Base-by-base conservation (phyloP, 2,797 vertebrate species). In the Kryptopterus vitreolus region DNA sequence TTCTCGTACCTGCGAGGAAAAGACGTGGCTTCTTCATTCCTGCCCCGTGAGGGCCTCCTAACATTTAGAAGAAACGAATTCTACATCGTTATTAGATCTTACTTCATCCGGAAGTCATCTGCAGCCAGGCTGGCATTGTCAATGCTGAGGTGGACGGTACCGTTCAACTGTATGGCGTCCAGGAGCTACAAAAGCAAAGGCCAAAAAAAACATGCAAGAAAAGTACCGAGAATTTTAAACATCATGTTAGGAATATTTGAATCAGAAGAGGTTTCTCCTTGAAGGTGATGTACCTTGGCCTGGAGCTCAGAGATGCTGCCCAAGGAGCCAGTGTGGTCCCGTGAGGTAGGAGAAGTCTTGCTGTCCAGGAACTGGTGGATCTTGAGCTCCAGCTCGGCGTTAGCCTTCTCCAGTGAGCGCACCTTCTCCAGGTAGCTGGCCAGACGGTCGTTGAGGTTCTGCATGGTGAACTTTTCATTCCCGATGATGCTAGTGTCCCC, bases 401-500 rank as follows among this genome's bases (percentile, higher is more conserved):
- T 98, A 43, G 92, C 92, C 0, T 77, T 93, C 87, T 97, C 95
- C 89, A 98, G 91, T 1, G 82, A 68, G 0, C 81, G 82, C 78
- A 95, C 95, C 6, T 93, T 94, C 1, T 92, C 91, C 90, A 96
- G 74, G 88, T 96, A 96, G 22, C 89, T 68, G 0, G 94, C 93
- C 90, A 96, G 87, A 76, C 95, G 95, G 46, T 95, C 93, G 0
- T 96, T 95, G 4, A 96, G 94, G 81, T 94, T 92, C 87, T 95
- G 95, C 95, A 96, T 95, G 78, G 94, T 94, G 86, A 90, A 82
- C 83, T 89, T 90, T 81, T 89, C 85, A 7, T 88, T 89, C 55
- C 66, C 16, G 3, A 69, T 69, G 24, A 50, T 50, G 43, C 8
- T 69, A 16, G 15, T 10, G 8, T 69, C 66, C 1, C 2, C 66